Conservation (phyloP, 2,888 invertebrate species). For the Crepidodera aurea region DNA sequence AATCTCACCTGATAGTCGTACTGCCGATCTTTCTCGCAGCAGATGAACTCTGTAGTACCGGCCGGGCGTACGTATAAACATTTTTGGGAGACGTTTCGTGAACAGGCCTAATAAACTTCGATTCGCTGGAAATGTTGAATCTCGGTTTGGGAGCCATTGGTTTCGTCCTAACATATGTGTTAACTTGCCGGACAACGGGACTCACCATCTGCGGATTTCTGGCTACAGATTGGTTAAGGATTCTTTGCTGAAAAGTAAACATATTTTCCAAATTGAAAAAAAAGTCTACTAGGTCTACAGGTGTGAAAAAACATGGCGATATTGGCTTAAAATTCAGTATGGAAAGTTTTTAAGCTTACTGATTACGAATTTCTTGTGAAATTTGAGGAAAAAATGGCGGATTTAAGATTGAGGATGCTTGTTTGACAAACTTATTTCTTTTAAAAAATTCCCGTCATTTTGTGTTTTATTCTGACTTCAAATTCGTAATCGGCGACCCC, state of each 20-base stretch:
- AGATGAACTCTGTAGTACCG: constrained; percentile 21
- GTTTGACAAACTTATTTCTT: too few relatives aligned
- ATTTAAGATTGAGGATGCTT: too few relatives aligned
- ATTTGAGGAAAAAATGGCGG: too few relatives aligned
- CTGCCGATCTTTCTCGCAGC: constrained; percentile 49
- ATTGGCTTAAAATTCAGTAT: too few relatives aligned
- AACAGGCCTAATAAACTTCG: constrained; percentile 33
- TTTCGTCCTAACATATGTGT: constrained; percentile 36
- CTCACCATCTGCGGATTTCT: constrained; percentile 35
- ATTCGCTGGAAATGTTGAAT: constrained; percentile 9
- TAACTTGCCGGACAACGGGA: constrained; percentile 32
- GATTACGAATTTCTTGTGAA: too few relatives aligned
- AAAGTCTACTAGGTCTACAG: too few relatives aligned
- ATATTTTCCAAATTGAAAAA: background rate
- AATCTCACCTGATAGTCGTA: constrained; percentile 45
- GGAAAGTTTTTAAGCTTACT: too few relatives aligned
- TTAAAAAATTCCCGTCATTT: too few relatives aligned
- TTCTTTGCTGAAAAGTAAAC: constrained; percentile 32
- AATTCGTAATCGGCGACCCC: too few relatives aligned
- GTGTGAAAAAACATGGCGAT: too few relatives aligned
- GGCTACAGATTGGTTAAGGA: constrained; percentile 44
- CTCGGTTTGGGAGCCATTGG: constrained; percentile 43
- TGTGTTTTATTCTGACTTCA: too few relatives aligned
- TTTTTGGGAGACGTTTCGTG: constrained; percentile 37
- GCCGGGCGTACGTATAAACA: constrained; percentile 40